Evolutionary conservation across 2,113 vertebrate genomes (phyloP).

Genomic region (Chionis minor): DNA sequence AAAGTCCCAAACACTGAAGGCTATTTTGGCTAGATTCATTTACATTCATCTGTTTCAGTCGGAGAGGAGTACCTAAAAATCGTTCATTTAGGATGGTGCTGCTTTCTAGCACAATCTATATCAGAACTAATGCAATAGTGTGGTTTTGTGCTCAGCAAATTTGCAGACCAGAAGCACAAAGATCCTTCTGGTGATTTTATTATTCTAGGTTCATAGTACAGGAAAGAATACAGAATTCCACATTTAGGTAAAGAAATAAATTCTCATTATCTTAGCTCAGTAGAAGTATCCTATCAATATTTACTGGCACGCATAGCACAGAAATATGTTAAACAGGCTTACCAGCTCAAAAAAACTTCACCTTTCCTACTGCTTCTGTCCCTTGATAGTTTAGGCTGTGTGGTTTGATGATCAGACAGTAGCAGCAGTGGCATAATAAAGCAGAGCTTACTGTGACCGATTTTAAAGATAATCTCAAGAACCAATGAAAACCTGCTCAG

Average conservation of each 20-base stretch:
- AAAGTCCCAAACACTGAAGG: neutral
- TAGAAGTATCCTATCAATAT: neutral
- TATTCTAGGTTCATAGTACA: neutral
- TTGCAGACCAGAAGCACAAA: neutral
- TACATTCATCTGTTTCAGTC: neutral
- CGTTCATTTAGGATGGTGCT: neutral
- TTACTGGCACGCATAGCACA: neutral
- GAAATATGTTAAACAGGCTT: neutral
- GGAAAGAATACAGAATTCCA: neutral
- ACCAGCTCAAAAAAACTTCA: constrained; percentile 22
- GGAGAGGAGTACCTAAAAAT: neutral
- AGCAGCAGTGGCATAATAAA: constrained; percentile 35
- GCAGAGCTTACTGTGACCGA: neutral
- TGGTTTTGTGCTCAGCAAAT: neutral
- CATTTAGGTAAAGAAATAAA: neutral
- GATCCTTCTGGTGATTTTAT: neutral
- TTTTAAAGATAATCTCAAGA: constrained; percentile 53
- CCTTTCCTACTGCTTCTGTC: neutral
- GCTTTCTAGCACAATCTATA: neutral
- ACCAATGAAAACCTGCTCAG: constrained; percentile 43
- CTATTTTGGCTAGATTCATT: neutral
- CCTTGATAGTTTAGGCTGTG: neutral
- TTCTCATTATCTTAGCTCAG: neutral
- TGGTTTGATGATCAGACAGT: neutral
- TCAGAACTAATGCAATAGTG: neutral